Evolutionary conservation across 1,140 invertebrate genomes (phyloP).

Genomic region (Carcinoscorpius rotundicauda): DNA sequence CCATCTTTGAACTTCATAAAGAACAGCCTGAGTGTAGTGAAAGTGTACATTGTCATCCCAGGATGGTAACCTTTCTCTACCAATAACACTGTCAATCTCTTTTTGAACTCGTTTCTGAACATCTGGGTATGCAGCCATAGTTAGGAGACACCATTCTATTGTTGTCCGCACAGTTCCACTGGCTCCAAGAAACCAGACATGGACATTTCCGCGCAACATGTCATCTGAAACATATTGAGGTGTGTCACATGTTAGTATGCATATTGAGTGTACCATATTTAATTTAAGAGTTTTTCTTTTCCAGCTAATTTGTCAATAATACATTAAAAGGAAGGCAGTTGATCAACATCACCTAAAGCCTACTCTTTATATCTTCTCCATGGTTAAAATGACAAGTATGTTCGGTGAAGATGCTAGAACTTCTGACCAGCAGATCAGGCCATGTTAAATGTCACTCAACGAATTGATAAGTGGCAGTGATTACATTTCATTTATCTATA

Average conservation of each 20-base stretch:
- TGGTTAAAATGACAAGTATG: too few species aligned
- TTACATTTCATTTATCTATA: too few species aligned
- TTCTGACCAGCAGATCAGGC: too few species aligned
- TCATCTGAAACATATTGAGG: conserved; percentile 9
- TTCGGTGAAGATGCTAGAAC: too few species aligned
- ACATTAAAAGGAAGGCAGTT: too few species aligned
- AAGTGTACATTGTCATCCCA: conserved; percentile 20
- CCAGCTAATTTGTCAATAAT: not conserved
- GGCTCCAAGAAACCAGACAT: conserved; percentile 28
- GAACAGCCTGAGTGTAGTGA: conserved; percentile 24
- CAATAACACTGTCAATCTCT: conserved; percentile 29
- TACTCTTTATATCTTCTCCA: too few species aligned
- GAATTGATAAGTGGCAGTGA: too few species aligned
- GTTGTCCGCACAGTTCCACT: conserved; percentile 32
- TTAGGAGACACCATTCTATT: conserved; percentile 29
- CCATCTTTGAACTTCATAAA: conserved; percentile 26
- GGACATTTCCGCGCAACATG: conserved; percentile 18
- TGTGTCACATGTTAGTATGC: too few species aligned
- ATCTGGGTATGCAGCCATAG: conserved; percentile 29
- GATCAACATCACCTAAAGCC: too few species aligned
- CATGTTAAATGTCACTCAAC: too few species aligned
- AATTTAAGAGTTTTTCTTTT: too few species aligned
- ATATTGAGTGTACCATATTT: too few species aligned
- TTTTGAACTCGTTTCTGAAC: conserved; percentile 27
- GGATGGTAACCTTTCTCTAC: conserved; percentile 19